A percentile compares a stretch with the other conserved stretches of the same genome.
phyloP scores from a whole-genome alignment of 35 echinoderm and acorn worm genomes.

The Eucidaris tribuloides region DNA sequence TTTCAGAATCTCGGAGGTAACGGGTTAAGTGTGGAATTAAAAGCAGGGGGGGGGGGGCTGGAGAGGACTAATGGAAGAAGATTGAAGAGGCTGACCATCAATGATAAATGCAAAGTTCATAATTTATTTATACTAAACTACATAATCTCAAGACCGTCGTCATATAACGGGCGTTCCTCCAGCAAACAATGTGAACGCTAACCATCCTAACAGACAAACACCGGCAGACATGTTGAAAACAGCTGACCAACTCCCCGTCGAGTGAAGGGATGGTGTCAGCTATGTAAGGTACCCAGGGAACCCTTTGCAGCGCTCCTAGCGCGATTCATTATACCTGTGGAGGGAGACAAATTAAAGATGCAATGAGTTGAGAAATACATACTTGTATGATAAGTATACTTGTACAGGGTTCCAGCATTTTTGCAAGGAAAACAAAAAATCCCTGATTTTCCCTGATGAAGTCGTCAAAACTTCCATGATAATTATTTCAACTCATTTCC shows the following conservation, averaged over 20 bases:
- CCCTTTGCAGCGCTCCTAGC: constrained; percentile 12
- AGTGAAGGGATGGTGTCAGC: not conserved
- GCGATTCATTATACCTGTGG: constrained; percentile 20
- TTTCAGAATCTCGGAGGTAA: too few relatives aligned
- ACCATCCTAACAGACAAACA: not conserved
- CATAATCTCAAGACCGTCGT: too few relatives aligned
- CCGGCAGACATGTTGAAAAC: not conserved
- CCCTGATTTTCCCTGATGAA: not conserved
- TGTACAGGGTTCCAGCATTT: not conserved
- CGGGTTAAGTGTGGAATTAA: too few relatives aligned
- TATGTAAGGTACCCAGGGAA: constrained; percentile 6
- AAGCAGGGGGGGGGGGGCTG: too few relatives aligned
- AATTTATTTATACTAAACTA: too few relatives aligned
- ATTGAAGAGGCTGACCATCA: too few relatives aligned
- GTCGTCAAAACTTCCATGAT: not conserved
- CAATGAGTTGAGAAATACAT: not conserved
- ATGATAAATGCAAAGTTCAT: too few relatives aligned
- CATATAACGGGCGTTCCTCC: not conserved
- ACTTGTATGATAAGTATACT: not conserved
- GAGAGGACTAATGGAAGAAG: too few relatives aligned
- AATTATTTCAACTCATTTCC: not conserved
- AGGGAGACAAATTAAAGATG: not conserved
- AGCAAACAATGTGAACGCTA: not conserved
- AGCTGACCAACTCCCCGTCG: not conserved
- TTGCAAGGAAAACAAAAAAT: not conserved